These are phyloP conservation scores for Corythornis cristatus DNA, from an alignment of 2,113 vertebrate species.

Conservation along the genomic window DNA sequence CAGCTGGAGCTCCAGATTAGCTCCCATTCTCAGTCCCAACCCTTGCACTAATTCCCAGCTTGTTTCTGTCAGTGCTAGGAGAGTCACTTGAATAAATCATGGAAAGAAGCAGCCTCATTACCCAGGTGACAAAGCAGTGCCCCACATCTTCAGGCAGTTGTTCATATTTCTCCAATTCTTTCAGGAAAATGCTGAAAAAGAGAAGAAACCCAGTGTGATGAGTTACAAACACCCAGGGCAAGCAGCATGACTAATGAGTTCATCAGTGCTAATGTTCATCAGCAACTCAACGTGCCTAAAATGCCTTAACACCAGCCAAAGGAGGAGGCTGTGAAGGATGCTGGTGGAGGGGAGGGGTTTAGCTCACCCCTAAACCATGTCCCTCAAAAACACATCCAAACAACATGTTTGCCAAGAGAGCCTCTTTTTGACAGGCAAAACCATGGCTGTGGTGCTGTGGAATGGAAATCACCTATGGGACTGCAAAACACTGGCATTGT, in stretches of 20 bases:
- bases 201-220: constrained; percentile 46
- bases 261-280: neutral
- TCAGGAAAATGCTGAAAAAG: constrained; percentile 91
- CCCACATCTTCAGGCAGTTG: constrained; percentile 97
- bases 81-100: constrained; percentile 29
- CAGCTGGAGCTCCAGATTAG: neutral
- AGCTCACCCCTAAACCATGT: too few species aligned
- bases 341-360: neutral
- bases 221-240: constrained; percentile 11
- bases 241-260: neutral
- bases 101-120: constrained; percentile 71
- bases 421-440: neutral
- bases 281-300: neutral
- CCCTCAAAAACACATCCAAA: too few species aligned
- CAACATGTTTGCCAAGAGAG: neutral
- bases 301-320: neutral
- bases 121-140: constrained; percentile 99
- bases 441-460: neutral
- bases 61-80: neutral
- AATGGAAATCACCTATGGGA: neutral
- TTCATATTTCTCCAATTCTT: constrained; percentile 98
- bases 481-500: neutral
- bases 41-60: neutral
- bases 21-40: neutral
- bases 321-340: neutral